Evolutionary conservation across 2,797 vertebrate genomes (phyloP), one percentile per base, ranked within the genome.

Genomic region (Sebastes iracundus): DNA sequence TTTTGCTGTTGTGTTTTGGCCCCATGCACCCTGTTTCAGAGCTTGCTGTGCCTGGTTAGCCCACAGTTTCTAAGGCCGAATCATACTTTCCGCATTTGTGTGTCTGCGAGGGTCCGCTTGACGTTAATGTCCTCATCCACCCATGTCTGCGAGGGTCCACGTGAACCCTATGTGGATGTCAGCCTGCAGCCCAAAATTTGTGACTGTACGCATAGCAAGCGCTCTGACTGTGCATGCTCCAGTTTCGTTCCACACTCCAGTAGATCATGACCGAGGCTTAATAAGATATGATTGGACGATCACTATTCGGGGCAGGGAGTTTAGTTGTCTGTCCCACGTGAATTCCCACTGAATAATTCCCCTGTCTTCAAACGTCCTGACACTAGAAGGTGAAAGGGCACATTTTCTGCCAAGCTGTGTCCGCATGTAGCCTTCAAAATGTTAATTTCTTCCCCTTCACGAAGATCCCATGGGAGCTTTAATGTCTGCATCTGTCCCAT

Each of bases 401-500:
- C 30, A 10, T 25, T 78, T 60, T 82, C 72, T 64, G 67, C 79
- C 53, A 32, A 75, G 73, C 74, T 76, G 75, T 79, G 77, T 77
- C 65, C 49, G 33, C 60, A 64, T 38, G 52, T 55, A 72, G 35
- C 61, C 72, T 73, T 80, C 52, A 22, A 74, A 73, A 85, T 80
- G 78, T 85, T 81, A 63, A 83, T 92, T 79, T 85, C 58, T 66
- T 35, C 67, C 62, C 53, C 66, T 75, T 77, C 69, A 76, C 66
- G 64, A 63, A 81, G 12, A 7, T 85, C 89, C 82, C 83, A 32
- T 1, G 76, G 80, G 88, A 52, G 63, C 72, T 81, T 76, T 82
- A 85, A 84, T 52, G 80, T 87, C 46, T 60, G 55, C 90, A 84
- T 88, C 81, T 84, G 84, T 74, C 80, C 33, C 60, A 0, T 42